A percentile compares a stretch with the other conserved stretches of the same genome.
phyloP scores from a whole-genome alignment of 2,797 vertebrate genomes.

The Nasua narica region DNA sequence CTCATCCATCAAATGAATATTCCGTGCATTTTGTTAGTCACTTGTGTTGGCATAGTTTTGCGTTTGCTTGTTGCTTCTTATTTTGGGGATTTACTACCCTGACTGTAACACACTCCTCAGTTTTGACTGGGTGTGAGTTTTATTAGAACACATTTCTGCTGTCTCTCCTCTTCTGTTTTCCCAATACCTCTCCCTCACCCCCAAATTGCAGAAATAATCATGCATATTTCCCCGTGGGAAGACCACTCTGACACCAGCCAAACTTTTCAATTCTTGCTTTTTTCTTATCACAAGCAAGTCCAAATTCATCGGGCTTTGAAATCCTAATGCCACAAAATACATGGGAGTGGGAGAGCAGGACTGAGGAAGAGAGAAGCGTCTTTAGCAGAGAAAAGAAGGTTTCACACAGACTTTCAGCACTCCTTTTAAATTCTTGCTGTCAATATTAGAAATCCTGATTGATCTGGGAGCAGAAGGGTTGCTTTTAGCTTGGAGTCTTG shows the following conservation, averaged over 20 bases:
- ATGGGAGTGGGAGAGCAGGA: not conserved
- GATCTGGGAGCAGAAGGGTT: not conserved
- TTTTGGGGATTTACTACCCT: not conserved
- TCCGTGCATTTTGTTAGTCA: not conserved
- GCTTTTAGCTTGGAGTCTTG: not conserved
- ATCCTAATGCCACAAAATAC: not conserved
- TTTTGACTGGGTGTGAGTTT: not conserved
- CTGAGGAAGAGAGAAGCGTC: not conserved
- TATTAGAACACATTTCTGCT: not conserved
- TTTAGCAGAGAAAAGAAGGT: conserved; percentile 8
- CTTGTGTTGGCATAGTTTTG: not conserved
- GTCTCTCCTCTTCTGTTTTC: not conserved
- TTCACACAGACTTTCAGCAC: not conserved
- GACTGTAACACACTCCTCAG: not conserved
- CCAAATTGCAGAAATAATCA: not conserved
- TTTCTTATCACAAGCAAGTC: not conserved
- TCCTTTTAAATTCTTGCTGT: not conserved
- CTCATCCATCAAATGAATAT: not conserved
- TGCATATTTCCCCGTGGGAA: not conserved
- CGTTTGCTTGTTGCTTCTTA: not conserved
- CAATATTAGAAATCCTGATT: not conserved
- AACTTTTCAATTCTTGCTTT: not conserved
- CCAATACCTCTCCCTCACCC: not conserved
- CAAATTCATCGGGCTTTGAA: not conserved
- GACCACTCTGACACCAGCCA: not conserved